phyloP scores from a whole-genome alignment of 23 tunicate species.

The Trididemnum clinides region DNA sequence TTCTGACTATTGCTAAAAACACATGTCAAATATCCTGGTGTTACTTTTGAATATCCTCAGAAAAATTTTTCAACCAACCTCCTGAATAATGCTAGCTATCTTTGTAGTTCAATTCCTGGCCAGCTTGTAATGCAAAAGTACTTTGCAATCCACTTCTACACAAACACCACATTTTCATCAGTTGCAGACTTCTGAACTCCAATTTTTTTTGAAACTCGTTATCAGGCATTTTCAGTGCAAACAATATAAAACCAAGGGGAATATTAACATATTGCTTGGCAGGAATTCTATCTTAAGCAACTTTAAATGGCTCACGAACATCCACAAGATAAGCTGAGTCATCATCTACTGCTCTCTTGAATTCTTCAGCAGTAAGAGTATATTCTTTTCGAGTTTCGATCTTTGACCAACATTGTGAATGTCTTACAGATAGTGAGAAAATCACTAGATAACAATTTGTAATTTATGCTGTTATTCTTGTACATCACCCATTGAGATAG shows the following conservation, averaged over 20 bases:
- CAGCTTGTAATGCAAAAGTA: conserved; percentile 57
- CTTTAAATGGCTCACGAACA: conserved; percentile 76
- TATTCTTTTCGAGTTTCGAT: conserved; percentile 42
- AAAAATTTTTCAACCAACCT: conserved; percentile 51
- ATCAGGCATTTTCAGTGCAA: conserved; percentile 40
- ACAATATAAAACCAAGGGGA: conserved; percentile 51
- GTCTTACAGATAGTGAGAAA: too few relatives aligned
- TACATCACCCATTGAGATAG: too few relatives aligned
- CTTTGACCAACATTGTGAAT: conserved; percentile 20
- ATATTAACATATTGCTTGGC: conserved; percentile 64
- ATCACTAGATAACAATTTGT: too few relatives aligned
- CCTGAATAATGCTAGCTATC: conserved; percentile 66
- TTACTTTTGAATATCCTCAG: neutral
- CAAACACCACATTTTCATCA: conserved; percentile 64
- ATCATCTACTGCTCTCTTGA: conserved; percentile 43
- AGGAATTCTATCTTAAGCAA: conserved; percentile 58
- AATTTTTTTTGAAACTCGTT: conserved; percentile 52
- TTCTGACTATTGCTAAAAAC: too few relatives aligned
- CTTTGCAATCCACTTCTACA: conserved; percentile 66
- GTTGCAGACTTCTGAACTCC: too few relatives aligned
- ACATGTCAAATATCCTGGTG: too few relatives aligned
- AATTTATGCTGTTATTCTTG: too few relatives aligned
- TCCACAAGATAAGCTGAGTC: conserved; percentile 66
- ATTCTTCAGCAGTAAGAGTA: conserved; percentile 33
- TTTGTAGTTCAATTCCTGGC: conserved; percentile 43